Evolutionary conservation across 2,888 invertebrate genomes (phyloP).

Genomic region (Anorthoa munda): DNA sequence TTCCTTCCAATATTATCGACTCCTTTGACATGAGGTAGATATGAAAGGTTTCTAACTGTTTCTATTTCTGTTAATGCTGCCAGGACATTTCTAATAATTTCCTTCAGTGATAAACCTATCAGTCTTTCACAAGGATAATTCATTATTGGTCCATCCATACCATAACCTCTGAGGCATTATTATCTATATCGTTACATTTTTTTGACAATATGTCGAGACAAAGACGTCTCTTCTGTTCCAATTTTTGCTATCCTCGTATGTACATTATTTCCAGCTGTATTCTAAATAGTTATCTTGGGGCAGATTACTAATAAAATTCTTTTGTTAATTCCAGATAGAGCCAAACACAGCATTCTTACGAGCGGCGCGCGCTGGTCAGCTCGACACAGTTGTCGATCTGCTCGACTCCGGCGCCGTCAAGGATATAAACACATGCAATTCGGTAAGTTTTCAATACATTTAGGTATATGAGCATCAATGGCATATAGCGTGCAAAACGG

Average conservation of each 20-base stretch:
- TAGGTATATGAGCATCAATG: neutral
- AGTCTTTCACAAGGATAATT: too few species aligned
- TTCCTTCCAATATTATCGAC: neutral
- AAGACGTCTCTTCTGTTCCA: neutral
- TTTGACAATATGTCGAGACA: neutral
- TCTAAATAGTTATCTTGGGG: too few species aligned
- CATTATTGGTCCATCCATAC: neutral
- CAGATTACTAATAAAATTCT: constrained; percentile 1
- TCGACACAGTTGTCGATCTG: constrained; percentile 98
- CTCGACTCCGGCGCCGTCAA: constrained; percentile 96
- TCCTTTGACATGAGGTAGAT: neutral
- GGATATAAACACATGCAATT: constrained; percentile 99
- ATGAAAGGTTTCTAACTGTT: neutral
- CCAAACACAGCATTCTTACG: constrained; percentile 99
- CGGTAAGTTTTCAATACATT: constrained; percentile 92
- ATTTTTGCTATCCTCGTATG: too few species aligned
- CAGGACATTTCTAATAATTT: too few species aligned
- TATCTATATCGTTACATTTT: neutral
- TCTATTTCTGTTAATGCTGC: neutral
- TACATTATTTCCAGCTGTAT: neutral
- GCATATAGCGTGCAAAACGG: neutral
- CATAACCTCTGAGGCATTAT: neutral
- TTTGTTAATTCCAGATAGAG: constrained; percentile 94
- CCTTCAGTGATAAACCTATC: too few species aligned
- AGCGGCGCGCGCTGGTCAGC: constrained; percentile 98